phyloP scores from a whole-genome alignment of 2,797 vertebrate species.

The Acanthurus leucopareius region DNA sequence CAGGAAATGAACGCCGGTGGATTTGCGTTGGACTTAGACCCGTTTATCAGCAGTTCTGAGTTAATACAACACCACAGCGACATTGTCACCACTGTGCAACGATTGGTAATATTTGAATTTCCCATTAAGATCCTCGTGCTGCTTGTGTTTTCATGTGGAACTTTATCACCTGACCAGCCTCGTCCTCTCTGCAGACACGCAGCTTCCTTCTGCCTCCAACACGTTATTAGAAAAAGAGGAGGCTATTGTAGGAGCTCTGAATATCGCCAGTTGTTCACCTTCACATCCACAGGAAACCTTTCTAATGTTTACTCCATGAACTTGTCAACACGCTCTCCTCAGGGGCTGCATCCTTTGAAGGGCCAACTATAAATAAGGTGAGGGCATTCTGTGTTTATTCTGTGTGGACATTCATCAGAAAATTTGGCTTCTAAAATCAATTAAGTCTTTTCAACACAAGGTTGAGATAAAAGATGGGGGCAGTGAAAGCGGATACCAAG shows the following conservation, averaged over 20 bases:
- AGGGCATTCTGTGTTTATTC: conserved; percentile 51
- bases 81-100: conserved; percentile 74
- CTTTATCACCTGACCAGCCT: conserved; percentile 57
- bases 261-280: conserved; percentile 63
- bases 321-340: conserved; percentile 44
- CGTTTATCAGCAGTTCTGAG: conserved; percentile 81
- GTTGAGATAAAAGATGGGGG: conserved; percentile 62
- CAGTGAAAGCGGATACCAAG: conserved; percentile 82
- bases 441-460: conserved; percentile 70
- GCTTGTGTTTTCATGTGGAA: conserved; percentile 80
- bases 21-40: conserved; percentile 81
- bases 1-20: conserved; percentile 73
- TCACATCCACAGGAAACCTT: conserved; percentile 55
- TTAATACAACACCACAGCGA: conserved; percentile 73
- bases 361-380: conserved; percentile 57
- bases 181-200: conserved; percentile 57
- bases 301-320: conserved; percentile 59
- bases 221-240: conserved; percentile 43
- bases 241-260: conserved; percentile 41
- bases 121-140: conserved; percentile 71
- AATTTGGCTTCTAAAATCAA: conserved; percentile 73
- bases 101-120: conserved; percentile 80
- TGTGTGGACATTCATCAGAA: conserved; percentile 55
- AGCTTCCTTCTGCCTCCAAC: conserved; percentile 32
- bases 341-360: conserved; percentile 38